Percentiles rank a stretch among this genome's conserved stretches.
These are phyloP conservation scores for Streblospio benedicti DNA, from an alignment of 1,140 invertebrate species.

Conservation along the genomic window DNA sequence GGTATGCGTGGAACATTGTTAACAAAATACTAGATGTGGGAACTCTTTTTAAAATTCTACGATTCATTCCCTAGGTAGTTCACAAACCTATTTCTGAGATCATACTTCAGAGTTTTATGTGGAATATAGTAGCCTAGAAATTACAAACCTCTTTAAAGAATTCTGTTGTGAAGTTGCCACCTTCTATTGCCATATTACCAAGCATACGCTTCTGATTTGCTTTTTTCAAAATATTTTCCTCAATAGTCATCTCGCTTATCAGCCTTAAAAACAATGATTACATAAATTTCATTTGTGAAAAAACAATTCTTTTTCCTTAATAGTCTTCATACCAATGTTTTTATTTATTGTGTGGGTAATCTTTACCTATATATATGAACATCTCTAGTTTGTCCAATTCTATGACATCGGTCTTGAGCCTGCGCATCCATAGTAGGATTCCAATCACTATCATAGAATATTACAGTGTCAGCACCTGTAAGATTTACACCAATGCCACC, in stretches of 20 bases:
- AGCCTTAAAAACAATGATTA: constrained; percentile 52
- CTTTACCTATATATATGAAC: constrained; percentile 88
- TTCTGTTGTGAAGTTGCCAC: constrained; percentile 96
- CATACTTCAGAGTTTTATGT: no score
- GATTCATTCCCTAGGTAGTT: no score
- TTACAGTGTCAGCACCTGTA: constrained; percentile 97
- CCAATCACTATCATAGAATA: constrained; percentile 99
- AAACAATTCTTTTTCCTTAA: not conserved
- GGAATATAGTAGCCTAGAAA: no score
- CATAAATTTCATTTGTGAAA: not conserved
- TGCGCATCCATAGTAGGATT: constrained; percentile 99
- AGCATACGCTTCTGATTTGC: constrained; percentile 94
- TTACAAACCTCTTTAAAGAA: constrained; percentile 83
- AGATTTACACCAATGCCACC: constrained; percentile 98
- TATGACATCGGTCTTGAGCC: constrained; percentile 94
- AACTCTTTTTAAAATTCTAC: no score
- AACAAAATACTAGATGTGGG: no score
- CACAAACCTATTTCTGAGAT: no score
- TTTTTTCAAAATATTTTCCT: constrained; percentile 99
- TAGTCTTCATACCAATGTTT: not conserved
- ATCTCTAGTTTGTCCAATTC: constrained; percentile 98
- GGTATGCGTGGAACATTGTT: no score
- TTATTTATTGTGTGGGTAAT: not conserved
- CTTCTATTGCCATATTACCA: constrained; percentile 95
- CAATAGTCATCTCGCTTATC: constrained; percentile 92